These are phyloP conservation scores for Neoniphon sammara DNA, from an alignment of 2,797 vertebrate genomes.

Conservation along the genomic window DNA sequence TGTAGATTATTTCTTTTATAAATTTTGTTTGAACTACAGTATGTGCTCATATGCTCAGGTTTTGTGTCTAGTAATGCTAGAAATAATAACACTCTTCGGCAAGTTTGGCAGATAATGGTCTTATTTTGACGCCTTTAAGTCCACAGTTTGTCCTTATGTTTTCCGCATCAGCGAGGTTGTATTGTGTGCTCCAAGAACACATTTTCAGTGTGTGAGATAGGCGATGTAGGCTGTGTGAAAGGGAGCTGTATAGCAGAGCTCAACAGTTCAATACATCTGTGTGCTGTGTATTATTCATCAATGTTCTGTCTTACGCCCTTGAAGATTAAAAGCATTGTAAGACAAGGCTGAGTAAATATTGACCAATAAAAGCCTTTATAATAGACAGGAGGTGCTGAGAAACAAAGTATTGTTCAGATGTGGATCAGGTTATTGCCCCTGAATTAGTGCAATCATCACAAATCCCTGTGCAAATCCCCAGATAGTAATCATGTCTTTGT, in stretches of 20 bases:
- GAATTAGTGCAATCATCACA: conserved; percentile 19
- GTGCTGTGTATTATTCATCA: conserved; percentile 1
- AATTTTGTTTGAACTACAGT: neutral
- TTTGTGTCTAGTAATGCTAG: no score
- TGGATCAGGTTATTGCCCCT: neutral
- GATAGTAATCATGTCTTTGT: neutral
- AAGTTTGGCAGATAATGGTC: neutral
- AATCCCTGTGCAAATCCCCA: conserved; percentile 1
- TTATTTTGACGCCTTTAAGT: neutral
- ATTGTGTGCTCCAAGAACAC: neutral
- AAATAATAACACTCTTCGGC: neutral
- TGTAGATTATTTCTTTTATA: neutral
- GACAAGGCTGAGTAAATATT: conserved; percentile 17
- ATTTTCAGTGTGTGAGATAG: neutral
- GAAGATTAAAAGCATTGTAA: neutral
- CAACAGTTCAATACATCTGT: neutral
- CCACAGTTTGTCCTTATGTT: neutral
- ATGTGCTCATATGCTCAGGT: no score
- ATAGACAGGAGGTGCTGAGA: neutral
- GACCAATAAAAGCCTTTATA: conserved; percentile 21
- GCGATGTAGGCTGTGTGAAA: neutral
- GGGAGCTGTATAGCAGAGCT: neutral
- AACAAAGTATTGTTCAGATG: neutral
- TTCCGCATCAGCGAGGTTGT: neutral
- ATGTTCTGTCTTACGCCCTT: neutral